These are phyloP conservation scores for Microdon myrmicae DNA, from an alignment of 2,888 invertebrate genomes.

Conservation along the genomic window DNA sequence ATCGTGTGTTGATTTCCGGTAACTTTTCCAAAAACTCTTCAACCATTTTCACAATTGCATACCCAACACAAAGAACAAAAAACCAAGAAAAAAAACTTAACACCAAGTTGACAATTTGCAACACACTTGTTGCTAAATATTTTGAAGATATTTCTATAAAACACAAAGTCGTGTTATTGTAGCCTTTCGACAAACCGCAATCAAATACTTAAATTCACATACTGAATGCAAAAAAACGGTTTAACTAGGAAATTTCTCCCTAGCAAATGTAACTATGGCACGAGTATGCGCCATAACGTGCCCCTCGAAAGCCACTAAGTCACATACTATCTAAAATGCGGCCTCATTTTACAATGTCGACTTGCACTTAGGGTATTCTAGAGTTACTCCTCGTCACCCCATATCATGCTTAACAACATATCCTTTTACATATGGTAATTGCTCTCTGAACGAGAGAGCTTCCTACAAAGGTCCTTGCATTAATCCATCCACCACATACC, in stretches of 20 bases:
- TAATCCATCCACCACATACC: slow-evolving; percentile 34
- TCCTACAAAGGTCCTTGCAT: slow-evolving; percentile 50
- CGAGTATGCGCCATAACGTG: too few species aligned
- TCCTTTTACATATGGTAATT: too few species aligned
- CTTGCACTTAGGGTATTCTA: too few species aligned
- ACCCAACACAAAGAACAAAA: neutral
- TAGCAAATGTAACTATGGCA: too few species aligned
- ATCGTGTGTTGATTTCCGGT: slow-evolving; percentile 65
- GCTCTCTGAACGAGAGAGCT: slow-evolving; percentile 48
- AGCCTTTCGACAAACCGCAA: slow-evolving; percentile 23
- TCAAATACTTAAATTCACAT: slow-evolving; percentile 21
- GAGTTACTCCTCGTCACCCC: too few species aligned
- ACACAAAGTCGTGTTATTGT: neutral
- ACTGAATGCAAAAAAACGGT: slow-evolving; percentile 29
- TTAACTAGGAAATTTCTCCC: too few species aligned
- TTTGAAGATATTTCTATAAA: slow-evolving; percentile 5
- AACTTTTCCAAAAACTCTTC: slow-evolving; percentile 66
- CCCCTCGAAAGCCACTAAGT: too few species aligned
- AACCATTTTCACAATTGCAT: slow-evolving; percentile 58
- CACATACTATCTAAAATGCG: too few species aligned
- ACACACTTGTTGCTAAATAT: slow-evolving; percentile 46
- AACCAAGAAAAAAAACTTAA: neutral
- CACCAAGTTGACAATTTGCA: too few species aligned
- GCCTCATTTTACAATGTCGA: too few species aligned
- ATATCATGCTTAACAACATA: too few species aligned